phyloP scores from a whole-genome alignment of 2,888 invertebrate genomes.

The Plagodis dolabraria region DNA sequence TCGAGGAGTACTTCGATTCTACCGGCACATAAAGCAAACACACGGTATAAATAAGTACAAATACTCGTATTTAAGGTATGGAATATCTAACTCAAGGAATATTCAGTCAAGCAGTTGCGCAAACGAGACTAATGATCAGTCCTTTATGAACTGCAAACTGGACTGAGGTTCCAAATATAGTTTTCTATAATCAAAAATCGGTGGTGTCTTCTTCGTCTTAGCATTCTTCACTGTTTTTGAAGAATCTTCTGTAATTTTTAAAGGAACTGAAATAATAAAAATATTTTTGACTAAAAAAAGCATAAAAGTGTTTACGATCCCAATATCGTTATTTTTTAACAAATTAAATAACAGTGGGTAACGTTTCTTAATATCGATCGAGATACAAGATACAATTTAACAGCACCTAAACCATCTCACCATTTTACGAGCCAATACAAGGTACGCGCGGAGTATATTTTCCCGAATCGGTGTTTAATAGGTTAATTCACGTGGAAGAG shows the following conservation, averaged over 20 bases:
- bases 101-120: conserved; percentile 18
- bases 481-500: conserved; percentile 80
- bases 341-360: neutral
- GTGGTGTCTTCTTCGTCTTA: no score
- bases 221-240: no score
- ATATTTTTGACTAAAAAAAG: neutral
- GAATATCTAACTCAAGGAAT: conserved; percentile 7
- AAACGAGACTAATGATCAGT: conserved; percentile 13
- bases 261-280: no score
- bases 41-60: conserved; percentile 4
- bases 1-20: no score
- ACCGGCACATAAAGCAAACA: neutral
- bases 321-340: neutral
- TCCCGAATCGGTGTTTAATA: conserved; percentile 73
- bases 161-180: no score
- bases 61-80: neutral
- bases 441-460: conserved; percentile 70
- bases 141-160: conserved; percentile 4
- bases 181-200: no score
- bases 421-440: conserved; percentile 61
- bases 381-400: conserved; percentile 40
- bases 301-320: neutral
- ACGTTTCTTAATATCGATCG: conserved; percentile 15
- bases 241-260: no score
- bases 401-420: conserved; percentile 42